Percentiles rank a stretch among this genome's conserved stretches.
Conservation (phyloP, 2,113 vertebrate species). For the Pituophis catenifer region DNA sequence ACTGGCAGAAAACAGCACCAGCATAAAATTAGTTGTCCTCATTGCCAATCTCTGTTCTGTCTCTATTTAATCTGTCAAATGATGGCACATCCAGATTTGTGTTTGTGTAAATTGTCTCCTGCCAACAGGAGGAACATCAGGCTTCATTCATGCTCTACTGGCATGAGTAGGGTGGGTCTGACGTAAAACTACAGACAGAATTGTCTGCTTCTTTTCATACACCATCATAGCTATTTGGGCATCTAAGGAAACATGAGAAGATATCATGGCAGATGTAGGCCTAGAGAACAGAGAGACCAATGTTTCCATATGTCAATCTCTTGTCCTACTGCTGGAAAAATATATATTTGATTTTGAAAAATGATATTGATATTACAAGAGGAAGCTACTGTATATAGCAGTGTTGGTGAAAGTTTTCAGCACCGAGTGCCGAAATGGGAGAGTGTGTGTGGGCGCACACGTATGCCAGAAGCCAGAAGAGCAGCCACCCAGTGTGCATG, state of each 20-base stretch:
- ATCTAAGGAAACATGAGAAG: background rate
- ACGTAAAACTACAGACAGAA: background rate
- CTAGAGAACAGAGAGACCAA: background rate
- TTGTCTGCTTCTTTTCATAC: background rate
- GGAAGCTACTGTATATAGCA: background rate
- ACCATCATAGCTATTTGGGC: background rate
- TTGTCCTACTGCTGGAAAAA: constrained; percentile 40
- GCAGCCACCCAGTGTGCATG: too few species aligned
- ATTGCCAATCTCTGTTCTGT: background rate
- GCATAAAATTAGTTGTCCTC: background rate
- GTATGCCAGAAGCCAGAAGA: too few species aligned
- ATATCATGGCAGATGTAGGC: background rate
- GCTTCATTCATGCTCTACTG: background rate
- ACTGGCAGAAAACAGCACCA: background rate
- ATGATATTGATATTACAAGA: background rate
- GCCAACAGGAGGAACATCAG: background rate
- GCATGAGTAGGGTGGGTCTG: background rate
- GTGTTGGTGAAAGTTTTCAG: too few species aligned
- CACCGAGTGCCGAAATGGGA: too few species aligned
- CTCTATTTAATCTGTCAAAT: background rate
- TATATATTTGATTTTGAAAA: constrained; percentile 11
- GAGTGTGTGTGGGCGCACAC: too few species aligned
- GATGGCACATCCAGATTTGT: background rate
- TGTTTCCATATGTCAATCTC: constrained; percentile 43
- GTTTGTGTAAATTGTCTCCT: background rate